phyloP scores from a whole-genome alignment of 2,113 vertebrate genomes.

The Malurus cyaneus region DNA sequence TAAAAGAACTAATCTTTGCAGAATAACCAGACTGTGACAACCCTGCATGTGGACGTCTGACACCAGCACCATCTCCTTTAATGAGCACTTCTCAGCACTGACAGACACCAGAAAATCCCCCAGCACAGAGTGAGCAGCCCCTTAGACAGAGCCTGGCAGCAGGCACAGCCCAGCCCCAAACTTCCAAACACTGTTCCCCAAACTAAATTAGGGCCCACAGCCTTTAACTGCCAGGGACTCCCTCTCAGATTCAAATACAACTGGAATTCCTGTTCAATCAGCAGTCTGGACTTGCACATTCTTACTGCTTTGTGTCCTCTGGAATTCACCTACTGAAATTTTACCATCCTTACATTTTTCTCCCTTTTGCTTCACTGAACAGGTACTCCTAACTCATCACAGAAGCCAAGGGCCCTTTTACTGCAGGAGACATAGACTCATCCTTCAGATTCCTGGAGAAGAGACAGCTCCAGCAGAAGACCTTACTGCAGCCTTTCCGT shows the following conservation, averaged over 20 bases:
- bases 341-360: background rate
- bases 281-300: background rate
- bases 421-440: background rate
- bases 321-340: background rate
- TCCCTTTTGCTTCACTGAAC: background rate
- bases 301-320: background rate
- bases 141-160: background rate
- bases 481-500: background rate
- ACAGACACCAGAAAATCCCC: conserved; percentile 16
- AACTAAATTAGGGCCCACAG: background rate
- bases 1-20: conserved; percentile 26
- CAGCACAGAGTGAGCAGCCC: background rate
- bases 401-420: background rate
- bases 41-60: conserved; percentile 11
- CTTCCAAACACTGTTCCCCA: background rate
- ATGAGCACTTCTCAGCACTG: background rate
- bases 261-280: background rate
- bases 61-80: conserved; percentile 10
- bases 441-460: background rate
- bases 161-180: background rate
- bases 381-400: background rate
- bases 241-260: background rate
- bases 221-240: background rate
- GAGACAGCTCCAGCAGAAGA: background rate
- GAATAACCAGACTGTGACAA: conserved; percentile 39